phyloP scores from a whole-genome alignment of 2,113 vertebrate species.

The Tupaia chinensis region DNA sequence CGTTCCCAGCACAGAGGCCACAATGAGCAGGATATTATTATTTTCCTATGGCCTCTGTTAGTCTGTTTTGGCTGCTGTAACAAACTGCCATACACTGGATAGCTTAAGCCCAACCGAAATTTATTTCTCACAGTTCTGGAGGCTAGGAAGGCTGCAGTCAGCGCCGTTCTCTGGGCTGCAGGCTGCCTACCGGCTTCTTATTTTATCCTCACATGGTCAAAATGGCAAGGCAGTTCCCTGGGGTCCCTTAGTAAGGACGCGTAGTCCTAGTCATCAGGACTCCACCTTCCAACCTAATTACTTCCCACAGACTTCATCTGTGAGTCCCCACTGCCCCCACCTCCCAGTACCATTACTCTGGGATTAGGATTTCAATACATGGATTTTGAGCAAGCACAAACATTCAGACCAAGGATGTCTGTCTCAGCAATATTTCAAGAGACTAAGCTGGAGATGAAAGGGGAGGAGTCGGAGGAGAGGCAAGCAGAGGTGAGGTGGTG shows the following conservation, averaged over 20 bases:
- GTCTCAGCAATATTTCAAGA: neutral
- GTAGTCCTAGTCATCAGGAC: fast-evolving
- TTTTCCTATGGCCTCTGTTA: neutral
- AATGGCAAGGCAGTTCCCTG: neutral
- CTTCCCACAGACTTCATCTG: neutral
- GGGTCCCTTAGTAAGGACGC: too few relatives aligned
- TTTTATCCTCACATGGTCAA: neutral
- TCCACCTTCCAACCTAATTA: neutral
- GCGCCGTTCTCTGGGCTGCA: neutral
- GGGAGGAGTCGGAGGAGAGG: neutral
- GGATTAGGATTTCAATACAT: neutral
- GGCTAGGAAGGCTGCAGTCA: neutral
- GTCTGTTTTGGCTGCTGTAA: neutral
- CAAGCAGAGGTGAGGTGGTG: fast-evolving
- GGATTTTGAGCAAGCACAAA: neutral
- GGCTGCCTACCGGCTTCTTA: neutral
- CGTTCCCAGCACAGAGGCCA: neutral
- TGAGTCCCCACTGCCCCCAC: neutral
- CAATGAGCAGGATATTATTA: neutral
- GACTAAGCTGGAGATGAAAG: neutral
- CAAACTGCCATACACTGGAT: neutral
- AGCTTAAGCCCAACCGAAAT: too few relatives aligned
- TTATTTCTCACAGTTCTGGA: neutral
- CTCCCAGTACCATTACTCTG: neutral
- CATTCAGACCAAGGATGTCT: neutral